Conservation (phyloP, 64 coral and sea anemone species). For the Porites lutea region DNA sequence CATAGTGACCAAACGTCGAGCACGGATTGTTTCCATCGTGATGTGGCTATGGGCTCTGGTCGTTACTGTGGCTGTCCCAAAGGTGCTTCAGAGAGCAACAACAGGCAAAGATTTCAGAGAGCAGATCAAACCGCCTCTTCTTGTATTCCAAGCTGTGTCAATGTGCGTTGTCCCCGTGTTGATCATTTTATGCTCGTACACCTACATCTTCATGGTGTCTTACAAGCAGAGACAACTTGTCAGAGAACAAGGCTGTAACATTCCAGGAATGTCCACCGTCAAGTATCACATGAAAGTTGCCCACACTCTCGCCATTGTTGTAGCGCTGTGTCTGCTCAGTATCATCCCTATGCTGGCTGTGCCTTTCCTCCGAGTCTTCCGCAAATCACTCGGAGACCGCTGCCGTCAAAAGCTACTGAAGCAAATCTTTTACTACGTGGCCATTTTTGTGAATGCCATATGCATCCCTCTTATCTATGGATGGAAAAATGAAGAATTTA, state of each 20-base stretch:
- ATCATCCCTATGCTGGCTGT: neutral
- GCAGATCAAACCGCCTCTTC: neutral
- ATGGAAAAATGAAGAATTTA: slow-evolving; percentile 1
- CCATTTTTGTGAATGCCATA: neutral
- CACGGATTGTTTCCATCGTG: neutral
- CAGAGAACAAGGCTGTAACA: neutral
- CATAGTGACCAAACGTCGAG: slow-evolving; percentile 23
- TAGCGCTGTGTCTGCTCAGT: slow-evolving; percentile 10
- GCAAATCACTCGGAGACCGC: neutral
- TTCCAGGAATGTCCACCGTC: neutral
- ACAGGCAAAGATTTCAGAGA: neutral
- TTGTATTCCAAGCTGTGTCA: neutral
- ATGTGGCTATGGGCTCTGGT: neutral
- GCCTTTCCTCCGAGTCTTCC: neutral
- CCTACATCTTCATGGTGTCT: neutral
- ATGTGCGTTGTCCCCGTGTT: neutral
- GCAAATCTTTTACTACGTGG: neutral
- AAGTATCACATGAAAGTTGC: slow-evolving; percentile 1
- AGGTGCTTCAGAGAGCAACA: neutral
- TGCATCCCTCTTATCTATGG: slow-evolving; percentile 7
- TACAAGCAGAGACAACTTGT: neutral
- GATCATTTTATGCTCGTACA: neutral
- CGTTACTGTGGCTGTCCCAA: neutral
- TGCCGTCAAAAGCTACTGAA: neutral
- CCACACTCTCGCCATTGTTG: neutral